phyloP scores from a whole-genome alignment of 1,140 invertebrate species.

The Physella acuta region DNA sequence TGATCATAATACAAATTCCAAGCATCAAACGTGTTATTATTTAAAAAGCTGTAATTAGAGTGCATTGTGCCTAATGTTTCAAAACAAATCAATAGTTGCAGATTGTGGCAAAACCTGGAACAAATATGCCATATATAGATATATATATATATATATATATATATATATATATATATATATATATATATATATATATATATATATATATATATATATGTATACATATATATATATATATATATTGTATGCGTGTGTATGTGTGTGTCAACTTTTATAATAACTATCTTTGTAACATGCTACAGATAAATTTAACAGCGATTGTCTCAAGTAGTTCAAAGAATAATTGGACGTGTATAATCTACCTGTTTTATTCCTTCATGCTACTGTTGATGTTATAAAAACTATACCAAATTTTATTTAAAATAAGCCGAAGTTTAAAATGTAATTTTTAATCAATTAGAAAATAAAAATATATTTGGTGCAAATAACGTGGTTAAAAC shows the following conservation, averaged over 20 bases:
- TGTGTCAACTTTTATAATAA: background rate
- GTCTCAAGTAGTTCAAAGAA: background rate
- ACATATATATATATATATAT: conserved; percentile 1
- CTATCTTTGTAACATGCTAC: background rate
- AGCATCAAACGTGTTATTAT: no score
- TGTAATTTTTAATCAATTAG: no score
- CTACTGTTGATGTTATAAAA: background rate
- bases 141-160: no score
- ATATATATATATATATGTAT: background rate
- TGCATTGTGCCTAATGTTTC: background rate
- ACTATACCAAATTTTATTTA: background rate
- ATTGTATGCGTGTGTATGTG: background rate
- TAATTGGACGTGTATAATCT: background rate
- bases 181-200: background rate
- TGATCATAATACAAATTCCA: no score
- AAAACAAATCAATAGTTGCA: background rate
- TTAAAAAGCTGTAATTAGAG: no score
- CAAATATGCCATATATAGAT: no score
- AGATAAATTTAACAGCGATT: background rate
- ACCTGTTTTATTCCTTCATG: background rate
- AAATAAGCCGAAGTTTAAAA: background rate
- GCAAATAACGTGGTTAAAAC: no score
- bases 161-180: background rate
- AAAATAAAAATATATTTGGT: no score
- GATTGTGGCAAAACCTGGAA: background rate